Base-by-base conservation (phyloP, 2,888 invertebrate species). In the Orthosia cruda region DNA sequence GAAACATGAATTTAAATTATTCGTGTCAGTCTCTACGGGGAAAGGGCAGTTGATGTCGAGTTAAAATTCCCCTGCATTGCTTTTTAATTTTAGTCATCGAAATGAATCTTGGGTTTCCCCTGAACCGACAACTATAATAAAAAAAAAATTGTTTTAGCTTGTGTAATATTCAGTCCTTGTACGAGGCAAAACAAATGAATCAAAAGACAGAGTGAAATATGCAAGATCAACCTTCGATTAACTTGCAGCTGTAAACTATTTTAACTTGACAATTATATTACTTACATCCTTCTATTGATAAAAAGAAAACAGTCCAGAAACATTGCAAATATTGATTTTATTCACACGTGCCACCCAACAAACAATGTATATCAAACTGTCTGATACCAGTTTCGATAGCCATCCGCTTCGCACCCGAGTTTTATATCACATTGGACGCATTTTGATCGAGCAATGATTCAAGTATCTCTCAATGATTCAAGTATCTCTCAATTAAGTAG, bases 391-490 rank as follows among this genome's bases (percentile, higher is more conserved):
- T 87, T 81, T 70, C 15, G 54, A 72, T 76, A 63, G 57, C 65
- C 26, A 71, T 73, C 59, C 67, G 67, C 61, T 61, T 69, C 54
- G 40, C 57, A 62, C 68, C 50, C 68, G 76, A 81, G 68, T 55
- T 72, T 77, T 74, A 59, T 62, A 85, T 76, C 57, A 57, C 65
- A 61, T 11, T 69, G 45, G 69, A 76, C 70, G 82, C 79, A 65
- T 81, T 85, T 87, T 75, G 32, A 85, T 87, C 55, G 77, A 73
- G 69, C n/a, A 57, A 13, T 76, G 58, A 69, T 63, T 85, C 73
- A 70, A 73, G 69, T 57, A 58, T 74, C 54, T 65, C 75, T 59
- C 70, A 79, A 85, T 79, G 58, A 69, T 63, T 85, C 73, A 70
- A 73, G 69, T 57, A 58, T 74, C 54, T 65, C 75, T 59, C 70